Percentiles rank a stretch among this genome's conserved stretches.
Evolutionary conservation across 2,888 invertebrate species (phyloP).

Genomic region (Aplocera efformata): DNA sequence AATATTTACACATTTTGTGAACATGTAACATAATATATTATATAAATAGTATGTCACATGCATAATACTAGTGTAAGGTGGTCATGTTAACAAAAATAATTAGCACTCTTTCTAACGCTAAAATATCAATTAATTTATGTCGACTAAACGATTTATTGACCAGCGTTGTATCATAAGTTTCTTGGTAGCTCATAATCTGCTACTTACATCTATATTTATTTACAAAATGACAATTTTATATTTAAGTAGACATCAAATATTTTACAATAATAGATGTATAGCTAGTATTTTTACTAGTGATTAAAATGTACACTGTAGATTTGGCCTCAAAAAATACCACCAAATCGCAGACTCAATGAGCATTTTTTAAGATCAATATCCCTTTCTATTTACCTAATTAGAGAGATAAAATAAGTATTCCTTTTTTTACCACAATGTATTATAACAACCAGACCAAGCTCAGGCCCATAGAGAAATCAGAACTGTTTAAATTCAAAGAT

Average conservation of each 20-base stretch:
- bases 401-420: too few relatives aligned
- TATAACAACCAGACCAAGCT: too few relatives aligned
- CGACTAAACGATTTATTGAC: slow-evolving; percentile 12
- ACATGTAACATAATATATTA: slow-evolving; percentile 13
- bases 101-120: slow-evolving; percentile 10
- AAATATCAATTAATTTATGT: slow-evolving; percentile 15
- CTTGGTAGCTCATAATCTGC: slow-evolving; percentile 6
- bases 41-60: slow-evolving; percentile 11
- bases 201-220: not conserved
- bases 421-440: too few relatives aligned
- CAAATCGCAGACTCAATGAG: slow-evolving; percentile 3
- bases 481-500: too few relatives aligned
- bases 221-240: slow-evolving; percentile 9
- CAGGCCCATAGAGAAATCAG: too few relatives aligned
- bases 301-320: slow-evolving; percentile 2
- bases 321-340: slow-evolving; percentile 7
- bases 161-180: slow-evolving; percentile 13
- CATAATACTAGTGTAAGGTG: slow-evolving; percentile 25
- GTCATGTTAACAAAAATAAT: slow-evolving; percentile 21
- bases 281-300: slow-evolving; percentile 2
- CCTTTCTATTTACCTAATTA: slow-evolving; percentile 1
- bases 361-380: not conserved
- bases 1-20: too few relatives aligned
- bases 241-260: slow-evolving; percentile 10
- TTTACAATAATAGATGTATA: too few relatives aligned